Evolutionary conservation across 2,797 vertebrate species (phyloP), one percentile per base, ranked within the genome.

Genomic region (Acropternis orthonyx): DNA sequence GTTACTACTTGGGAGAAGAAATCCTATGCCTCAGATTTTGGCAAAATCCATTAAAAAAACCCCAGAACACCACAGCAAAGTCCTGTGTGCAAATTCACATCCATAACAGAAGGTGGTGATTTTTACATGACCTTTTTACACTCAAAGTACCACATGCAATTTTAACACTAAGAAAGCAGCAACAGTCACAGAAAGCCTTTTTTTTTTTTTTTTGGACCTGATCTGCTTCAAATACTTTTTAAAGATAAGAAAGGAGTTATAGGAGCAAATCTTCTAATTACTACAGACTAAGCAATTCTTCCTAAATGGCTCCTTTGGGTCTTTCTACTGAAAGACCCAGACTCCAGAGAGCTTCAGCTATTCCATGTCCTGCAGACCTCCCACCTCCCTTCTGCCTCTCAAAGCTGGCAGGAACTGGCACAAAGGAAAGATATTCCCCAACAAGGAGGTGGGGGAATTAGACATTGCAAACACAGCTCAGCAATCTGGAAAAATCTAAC

Each of bases 401-500:
- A 21, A 79, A 85, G 52, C 59, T 46, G 63, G 46, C 63, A 90
- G 52, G 51, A 46, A 59, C 2, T 16, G 7, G 21, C 61, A 65
- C 37, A 54, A 46, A 55, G 39, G 7, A 26, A 22, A 67, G 44
- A 79, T 56, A 54, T 39, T 80, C 80, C 62, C 63, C 71, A 69
- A 1, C 55, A 90, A 44, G 5, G 41, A 89, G 52, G 49, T 52
- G 74, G 74, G 74, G 74, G 74, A 82, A 79, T 90, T 18, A 49
- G 36, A 55, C 48, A 37, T 26, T 79, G 26, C 9, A 3, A 68
- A 66, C 28, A 27, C 72, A 67, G 3, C 9, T 39, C 20, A 3
- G 34, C 58, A 76, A 66, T 87, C 80, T 71, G 62, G 77, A 84
- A 86, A 95, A 81, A 92, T 63, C 93, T 69, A 69, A 92, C 73